Evolutionary conservation across 2,113 vertebrate genomes (phyloP).

Genomic region (Tyto alba): DNA sequence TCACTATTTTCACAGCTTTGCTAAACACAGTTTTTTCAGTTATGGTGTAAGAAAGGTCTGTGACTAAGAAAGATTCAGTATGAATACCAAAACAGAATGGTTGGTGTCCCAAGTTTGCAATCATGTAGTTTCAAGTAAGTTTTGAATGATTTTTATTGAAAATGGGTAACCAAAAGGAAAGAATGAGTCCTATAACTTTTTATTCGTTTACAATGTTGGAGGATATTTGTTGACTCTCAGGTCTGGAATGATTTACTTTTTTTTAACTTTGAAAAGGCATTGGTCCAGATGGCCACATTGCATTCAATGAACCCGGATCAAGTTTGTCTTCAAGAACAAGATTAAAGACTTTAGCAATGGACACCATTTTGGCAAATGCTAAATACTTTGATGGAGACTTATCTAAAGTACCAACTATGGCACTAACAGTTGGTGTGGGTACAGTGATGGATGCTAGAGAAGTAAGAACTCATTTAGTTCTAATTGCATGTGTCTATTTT

Average conservation of each 20-base stretch:
- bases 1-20: not conserved
- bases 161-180: not conserved
- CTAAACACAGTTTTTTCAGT: not conserved
- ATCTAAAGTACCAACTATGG: slow-evolving; percentile 84
- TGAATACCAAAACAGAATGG: not conserved
- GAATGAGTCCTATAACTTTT: not conserved
- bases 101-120: slow-evolving; percentile 27
- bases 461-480: slow-evolving; percentile 69
- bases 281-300: slow-evolving; percentile 84
- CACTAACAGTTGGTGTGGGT: slow-evolving; percentile 82
- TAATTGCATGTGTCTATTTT: slow-evolving; percentile 50
- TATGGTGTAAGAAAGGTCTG: not conserved
- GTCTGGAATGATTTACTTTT: slow-evolving; percentile 21
- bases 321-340: slow-evolving; percentile 83
- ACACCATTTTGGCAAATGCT: slow-evolving; percentile 84
- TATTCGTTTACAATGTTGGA: not conserved
- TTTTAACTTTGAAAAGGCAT: slow-evolving; percentile 76
- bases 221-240: not conserved
- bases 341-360: slow-evolving; percentile 83
- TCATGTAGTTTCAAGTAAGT: not conserved
- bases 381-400: slow-evolving; percentile 83
- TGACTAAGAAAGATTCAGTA: not conserved
- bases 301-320: slow-evolving; percentile 84
- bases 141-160: not conserved
- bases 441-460: slow-evolving; percentile 86